phyloP scores from a whole-genome alignment of 2,113 vertebrate species.

The Sciurus niger region DNA sequence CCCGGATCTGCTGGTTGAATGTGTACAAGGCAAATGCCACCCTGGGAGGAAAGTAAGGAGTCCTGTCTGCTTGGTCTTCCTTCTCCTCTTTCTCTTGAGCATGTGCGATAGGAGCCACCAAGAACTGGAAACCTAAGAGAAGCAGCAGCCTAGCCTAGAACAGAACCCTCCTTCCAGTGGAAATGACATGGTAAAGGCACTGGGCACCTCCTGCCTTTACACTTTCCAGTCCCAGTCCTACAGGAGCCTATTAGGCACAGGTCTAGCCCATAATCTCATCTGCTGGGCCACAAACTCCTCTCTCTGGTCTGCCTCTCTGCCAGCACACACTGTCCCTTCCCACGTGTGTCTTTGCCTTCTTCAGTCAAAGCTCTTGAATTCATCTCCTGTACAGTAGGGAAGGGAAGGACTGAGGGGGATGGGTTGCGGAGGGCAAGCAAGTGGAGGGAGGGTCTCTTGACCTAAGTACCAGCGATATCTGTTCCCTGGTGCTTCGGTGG shows the following conservation, averaged over 20 bases:
- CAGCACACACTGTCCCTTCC: not conserved
- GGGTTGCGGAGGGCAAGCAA: not conserved
- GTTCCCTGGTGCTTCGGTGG: accelerated
- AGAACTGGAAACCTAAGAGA: not conserved
- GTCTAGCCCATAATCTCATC: not conserved
- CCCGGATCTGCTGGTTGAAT: constrained; percentile 36
- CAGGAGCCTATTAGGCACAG: too few relatives aligned
- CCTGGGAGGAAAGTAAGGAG: not conserved
- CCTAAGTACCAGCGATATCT: not conserved
- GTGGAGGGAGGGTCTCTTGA: too few relatives aligned
- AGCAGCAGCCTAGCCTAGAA: not conserved
- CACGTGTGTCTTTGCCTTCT: not conserved
- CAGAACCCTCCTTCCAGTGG: accelerated
- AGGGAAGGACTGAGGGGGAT: accelerated
- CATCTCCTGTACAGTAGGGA: not conserved
- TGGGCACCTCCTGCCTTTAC: too few relatives aligned
- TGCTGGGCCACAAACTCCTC: not conserved
- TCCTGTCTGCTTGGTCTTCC: not conserved
- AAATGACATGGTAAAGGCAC: not conserved
- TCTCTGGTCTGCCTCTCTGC: not conserved
- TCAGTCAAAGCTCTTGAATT: not conserved
- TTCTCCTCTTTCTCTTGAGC: too few relatives aligned
- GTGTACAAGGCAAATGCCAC: constrained; percentile 40
- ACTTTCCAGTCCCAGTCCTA: accelerated
- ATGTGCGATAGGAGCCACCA: too few relatives aligned